These are phyloP conservation scores for Oreochromis niloticus DNA, from an alignment of 2,113 vertebrate species.

Conservation along the genomic window DNA sequence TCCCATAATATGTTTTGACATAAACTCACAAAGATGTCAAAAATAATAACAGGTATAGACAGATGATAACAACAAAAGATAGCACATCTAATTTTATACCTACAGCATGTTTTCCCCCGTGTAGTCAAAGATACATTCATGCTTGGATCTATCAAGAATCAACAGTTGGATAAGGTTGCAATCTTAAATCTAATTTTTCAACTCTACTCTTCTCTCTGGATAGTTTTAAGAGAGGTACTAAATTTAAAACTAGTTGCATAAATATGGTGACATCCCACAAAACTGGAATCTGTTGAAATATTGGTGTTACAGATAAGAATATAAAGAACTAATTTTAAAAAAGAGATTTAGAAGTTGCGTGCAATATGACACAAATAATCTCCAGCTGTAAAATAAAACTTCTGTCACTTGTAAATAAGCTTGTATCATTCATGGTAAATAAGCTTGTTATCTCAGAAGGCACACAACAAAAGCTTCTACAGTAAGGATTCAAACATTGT, in stretches of 20 bases:
- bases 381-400: neutral
- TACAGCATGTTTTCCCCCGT: neutral
- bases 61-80: neutral
- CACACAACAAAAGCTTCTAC: neutral
- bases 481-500: neutral
- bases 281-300: neutral
- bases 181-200: neutral
- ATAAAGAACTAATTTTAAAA: neutral
- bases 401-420: neutral
- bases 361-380: neutral
- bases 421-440: neutral
- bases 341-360: neutral
- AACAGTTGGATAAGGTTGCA: neutral
- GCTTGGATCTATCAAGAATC: neutral
- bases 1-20: neutral
- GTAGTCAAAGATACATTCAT: neutral
- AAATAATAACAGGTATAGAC: neutral
- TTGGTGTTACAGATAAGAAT: neutral
- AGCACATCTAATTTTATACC: neutral
- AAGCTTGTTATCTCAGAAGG: neutral
- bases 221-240: neutral
- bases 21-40: slow-evolving; percentile 1
- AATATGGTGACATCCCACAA: neutral
- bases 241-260: neutral
- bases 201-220: neutral